Conservation (phyloP, 1,140 invertebrate genomes). For the Drosophila sp. region DNA sequence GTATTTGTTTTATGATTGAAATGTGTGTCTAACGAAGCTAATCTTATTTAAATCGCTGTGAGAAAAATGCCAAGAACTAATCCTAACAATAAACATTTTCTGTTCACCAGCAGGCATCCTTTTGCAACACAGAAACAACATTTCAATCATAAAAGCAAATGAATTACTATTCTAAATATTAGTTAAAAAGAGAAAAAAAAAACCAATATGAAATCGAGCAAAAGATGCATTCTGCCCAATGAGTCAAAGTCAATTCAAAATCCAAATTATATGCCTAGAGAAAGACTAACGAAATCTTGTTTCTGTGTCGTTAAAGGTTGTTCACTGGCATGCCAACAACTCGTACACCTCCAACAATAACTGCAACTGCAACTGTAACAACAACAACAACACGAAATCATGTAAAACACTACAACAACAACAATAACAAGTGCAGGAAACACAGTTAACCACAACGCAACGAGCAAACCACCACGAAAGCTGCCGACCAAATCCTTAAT, state of each 20-base stretch:
- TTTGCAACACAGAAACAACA: constrained; percentile 84
- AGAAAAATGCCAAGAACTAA: constrained; percentile 56
- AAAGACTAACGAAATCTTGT: constrained; percentile 83
- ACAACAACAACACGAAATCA: constrained; percentile 66
- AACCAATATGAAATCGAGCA: constrained; percentile 26
- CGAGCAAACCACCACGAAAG: constrained; percentile 32
- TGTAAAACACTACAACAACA: constrained; percentile 59
- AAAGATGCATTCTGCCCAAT: background rate
- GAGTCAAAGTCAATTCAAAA: background rate
- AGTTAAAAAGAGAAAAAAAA: constrained; percentile 39
- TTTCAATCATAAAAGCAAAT: constrained; percentile 83
- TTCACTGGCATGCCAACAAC: constrained; percentile 77
- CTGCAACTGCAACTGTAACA: constrained; percentile 31
- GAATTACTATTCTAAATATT: constrained; percentile 42
- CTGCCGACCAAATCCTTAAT: constrained; percentile 24
- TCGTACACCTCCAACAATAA: constrained; percentile 56
- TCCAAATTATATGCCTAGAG: constrained; percentile 36
- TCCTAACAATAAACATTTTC: constrained; percentile 68
- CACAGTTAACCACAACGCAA: constrained; percentile 35
- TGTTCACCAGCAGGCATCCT: constrained; percentile 82
- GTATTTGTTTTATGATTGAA: constrained; percentile 83
- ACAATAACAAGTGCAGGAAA: constrained; percentile 32
- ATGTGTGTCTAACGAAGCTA: constrained; percentile 77
- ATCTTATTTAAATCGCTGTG: constrained; percentile 42
- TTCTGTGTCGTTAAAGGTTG: constrained; percentile 84